Base-by-base conservation (phyloP, 2,113 vertebrate genomes). In the Lamprologus tigripictilis region DNA sequence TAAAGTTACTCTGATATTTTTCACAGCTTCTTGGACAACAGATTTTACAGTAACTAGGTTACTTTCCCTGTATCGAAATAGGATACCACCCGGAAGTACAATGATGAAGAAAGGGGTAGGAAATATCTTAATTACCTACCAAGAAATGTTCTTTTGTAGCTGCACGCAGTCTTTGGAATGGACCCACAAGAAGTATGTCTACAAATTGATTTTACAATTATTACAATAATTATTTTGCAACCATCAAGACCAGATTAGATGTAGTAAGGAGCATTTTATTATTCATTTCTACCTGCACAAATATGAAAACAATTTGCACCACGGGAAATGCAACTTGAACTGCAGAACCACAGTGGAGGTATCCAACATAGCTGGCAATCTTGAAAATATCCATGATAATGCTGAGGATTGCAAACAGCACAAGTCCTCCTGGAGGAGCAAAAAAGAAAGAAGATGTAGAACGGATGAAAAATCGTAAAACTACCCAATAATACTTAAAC, bases 371-470 rank as follows among this genome's bases (percentile, higher is more conserved):
- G 95, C 97, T 97, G 12, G 96, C 97, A 6, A 97, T 97, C 95
- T 99, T 99, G 94, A 99, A 98, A 92, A 98, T 95, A 21, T 98
- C 98, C 97, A 99, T 98, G 88, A 99, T 90, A 4, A 99, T 92
- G 19, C 97, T 97, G 92, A 98, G 98, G 86, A 98, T 9, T 33
- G 97, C 98, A 91, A 99, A 99, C 0, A 98, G 92, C 88, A 98
- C 95, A 92, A 99, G 95, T 84, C 98, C 98, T 55, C 97, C 99
- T 99, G 93, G 83, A 84, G 10, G 51, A 78, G 3, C 45, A 82
- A 42, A 73, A 37, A 68, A 5, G 33, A 68, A n/a, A 35, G 9
- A 47, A n/a, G 2, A 33, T 78, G 42, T 28, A 47, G 21, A 47
- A 76, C 9, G 4, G 71, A 76, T 76, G 4, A 10, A 10, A 37